Percentiles rank a stretch among this genome's conserved stretches.
These are phyloP conservation scores for Cerastoderma edule DNA, from an alignment of 2,888 invertebrate species.

Conservation along the genomic window DNA sequence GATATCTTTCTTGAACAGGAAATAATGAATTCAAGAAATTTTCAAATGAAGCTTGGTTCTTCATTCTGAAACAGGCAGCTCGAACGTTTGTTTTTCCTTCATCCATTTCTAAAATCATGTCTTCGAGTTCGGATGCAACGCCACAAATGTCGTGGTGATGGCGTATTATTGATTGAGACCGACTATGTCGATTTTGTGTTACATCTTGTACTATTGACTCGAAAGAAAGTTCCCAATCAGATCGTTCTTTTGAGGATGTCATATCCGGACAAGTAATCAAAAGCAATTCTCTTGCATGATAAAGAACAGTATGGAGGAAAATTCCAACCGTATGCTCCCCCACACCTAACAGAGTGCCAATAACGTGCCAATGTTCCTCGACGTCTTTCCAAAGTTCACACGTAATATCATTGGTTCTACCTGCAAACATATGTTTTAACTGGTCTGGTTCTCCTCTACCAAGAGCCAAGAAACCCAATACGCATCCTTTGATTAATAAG, in stretches of 20 bases:
- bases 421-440: background rate
- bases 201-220: conserved; percentile 4
- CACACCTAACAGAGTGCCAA: conserved; percentile 23
- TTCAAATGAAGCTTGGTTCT: conserved; percentile 10
- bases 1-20: conserved; percentile 7
- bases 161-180: conserved; percentile 7
- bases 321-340: background rate
- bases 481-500: conserved; percentile 34
- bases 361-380: conserved; percentile 10
- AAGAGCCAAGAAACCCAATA: conserved; percentile 40
- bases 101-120: background rate
- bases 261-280: conserved; percentile 4
- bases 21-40: conserved; percentile 38
- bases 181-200: conserved; percentile 12
- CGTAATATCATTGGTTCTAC: conserved; percentile 6
- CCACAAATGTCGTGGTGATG: background rate
- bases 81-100: background rate
- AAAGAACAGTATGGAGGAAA: conserved; percentile 32
- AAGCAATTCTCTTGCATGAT: background rate
- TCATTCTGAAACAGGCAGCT: conserved; percentile 36
- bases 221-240: conserved; percentile 31
- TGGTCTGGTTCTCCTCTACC: background rate
- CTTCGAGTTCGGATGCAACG: background rate
- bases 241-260: background rate
- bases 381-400: background rate